Conservation (phyloP, 2,113 vertebrate species). For the Marcusenius ussheri region DNA sequence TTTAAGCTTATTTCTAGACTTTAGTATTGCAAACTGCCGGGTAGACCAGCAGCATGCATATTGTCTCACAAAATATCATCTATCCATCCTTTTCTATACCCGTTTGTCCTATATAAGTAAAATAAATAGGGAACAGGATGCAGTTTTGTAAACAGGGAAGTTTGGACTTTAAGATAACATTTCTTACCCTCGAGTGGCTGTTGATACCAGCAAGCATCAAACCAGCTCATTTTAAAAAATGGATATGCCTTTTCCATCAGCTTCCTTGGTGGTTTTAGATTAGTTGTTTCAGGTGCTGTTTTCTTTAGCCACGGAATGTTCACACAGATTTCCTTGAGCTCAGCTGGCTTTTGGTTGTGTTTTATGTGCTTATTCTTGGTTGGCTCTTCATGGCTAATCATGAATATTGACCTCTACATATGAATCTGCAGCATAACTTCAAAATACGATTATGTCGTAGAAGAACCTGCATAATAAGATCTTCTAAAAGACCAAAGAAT, state of each 20-base stretch:
- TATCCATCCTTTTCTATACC: not conserved
- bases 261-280: not conserved
- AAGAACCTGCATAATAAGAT: not conserved
- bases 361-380: not conserved
- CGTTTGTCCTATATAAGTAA: not conserved
- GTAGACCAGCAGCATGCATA: not conserved
- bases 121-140: not conserved
- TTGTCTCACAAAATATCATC: not conserved
- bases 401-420: not conserved
- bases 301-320: not conserved
- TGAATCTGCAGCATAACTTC: not conserved
- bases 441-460: not conserved
- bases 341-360: constrained; percentile 5
- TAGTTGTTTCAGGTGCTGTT: not conserved
- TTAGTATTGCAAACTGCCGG: not conserved
- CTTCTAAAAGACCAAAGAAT: not conserved
- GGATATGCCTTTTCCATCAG: not conserved
- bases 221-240: not conserved
- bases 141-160: not conserved
- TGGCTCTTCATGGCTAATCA: not conserved
- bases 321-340: not conserved
- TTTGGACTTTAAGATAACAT: not conserved
- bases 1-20: not conserved
- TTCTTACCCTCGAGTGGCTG: not conserved
- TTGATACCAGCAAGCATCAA: constrained; percentile 1